Percentiles rank a stretch among this genome's conserved stretches.
phyloP scores from a whole-genome alignment of 2,113 vertebrate species.

The Gallinago undulata region DNA sequence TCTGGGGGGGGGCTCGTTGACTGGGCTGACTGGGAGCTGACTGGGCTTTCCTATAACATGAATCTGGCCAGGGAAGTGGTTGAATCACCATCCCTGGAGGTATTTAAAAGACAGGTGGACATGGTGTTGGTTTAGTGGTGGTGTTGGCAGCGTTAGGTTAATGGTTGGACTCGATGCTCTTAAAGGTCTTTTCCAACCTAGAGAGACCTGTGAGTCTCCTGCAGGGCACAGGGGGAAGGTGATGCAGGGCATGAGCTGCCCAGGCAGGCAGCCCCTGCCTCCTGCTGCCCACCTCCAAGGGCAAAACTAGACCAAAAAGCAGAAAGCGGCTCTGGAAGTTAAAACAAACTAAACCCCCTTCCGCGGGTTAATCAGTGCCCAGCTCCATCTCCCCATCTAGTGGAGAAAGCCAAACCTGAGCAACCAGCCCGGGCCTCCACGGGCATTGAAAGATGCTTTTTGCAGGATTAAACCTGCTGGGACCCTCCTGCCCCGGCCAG shows the following conservation, averaged over 20 bases:
- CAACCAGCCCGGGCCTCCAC: neutral
- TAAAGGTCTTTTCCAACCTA: neutral
- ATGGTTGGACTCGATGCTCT: neutral
- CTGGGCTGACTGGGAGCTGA: neutral
- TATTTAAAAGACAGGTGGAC: neutral
- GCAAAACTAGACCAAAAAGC: neutral
- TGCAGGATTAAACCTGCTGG: fast-evolving
- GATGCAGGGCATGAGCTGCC: neutral
- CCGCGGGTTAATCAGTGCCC: neutral
- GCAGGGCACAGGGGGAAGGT: neutral
- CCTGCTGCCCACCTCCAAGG: fast-evolving
- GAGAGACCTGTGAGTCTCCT: neutral
- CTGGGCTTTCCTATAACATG: neutral
- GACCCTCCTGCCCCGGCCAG: neutral
- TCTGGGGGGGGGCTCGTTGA: fast-evolving
- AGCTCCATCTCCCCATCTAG: slow-evolving; percentile 60
- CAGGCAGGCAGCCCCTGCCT: neutral
- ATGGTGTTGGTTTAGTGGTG: neutral
- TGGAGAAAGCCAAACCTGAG: neutral
- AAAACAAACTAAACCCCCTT: neutral
- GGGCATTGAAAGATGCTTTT: neutral
- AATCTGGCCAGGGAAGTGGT: neutral
- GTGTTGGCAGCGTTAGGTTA: neutral
- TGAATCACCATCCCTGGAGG: neutral
- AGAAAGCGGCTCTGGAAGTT: neutral